Evolutionary conservation across 64 coral and sea anemone species (phyloP), one percentile per base, ranked within the genome.

Genomic region (Montipora sp.): DNA sequence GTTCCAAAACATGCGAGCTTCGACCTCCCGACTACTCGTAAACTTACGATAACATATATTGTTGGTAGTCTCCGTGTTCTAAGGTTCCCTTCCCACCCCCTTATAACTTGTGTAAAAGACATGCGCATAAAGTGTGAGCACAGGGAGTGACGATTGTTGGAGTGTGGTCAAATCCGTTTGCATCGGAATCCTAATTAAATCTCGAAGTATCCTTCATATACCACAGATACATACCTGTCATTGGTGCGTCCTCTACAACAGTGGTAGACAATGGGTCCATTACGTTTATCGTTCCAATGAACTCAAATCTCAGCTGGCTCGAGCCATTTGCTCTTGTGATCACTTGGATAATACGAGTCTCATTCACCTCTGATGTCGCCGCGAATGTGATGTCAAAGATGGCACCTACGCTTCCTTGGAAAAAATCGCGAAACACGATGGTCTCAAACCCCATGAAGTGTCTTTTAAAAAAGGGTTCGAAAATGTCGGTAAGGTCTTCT

Each of bases 351-450:
- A 85, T 85, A 22, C 47, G 50, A 3, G 7, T 85, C 5, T 20
- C 16, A 0, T 65, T 47, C 2, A 85, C 65, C 21, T 70, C 66
- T 12, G 82, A 70, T 11, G 82, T 50, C n/a, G 63, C 27, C 47
- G 15, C 44, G 19, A 85, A 85, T 71, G 45, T 10, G 20, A 85
- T 5, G 4, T 85, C 82, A 72, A 71, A 85, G 15, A 50, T 68
- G 7, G 20, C 46, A 9, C 61, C 82, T 22, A 72, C 15, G 71
- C 82, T 85, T 72, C 82, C 82, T 5, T 4, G 6, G 61, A 48
- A 71, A 85, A 85, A 85, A 5, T 44, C 7, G 0, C 9, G 7
- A 36, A 23, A 85, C 14, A 5, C 47, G 7, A 85, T 67, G 8
- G 10, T 14, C 7, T 46, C 3, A 14, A 71, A 5, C 1, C 66